Evolutionary conservation across 2,888 invertebrate species (phyloP).

Genomic region (Venustoraphidia nigricollis): DNA sequence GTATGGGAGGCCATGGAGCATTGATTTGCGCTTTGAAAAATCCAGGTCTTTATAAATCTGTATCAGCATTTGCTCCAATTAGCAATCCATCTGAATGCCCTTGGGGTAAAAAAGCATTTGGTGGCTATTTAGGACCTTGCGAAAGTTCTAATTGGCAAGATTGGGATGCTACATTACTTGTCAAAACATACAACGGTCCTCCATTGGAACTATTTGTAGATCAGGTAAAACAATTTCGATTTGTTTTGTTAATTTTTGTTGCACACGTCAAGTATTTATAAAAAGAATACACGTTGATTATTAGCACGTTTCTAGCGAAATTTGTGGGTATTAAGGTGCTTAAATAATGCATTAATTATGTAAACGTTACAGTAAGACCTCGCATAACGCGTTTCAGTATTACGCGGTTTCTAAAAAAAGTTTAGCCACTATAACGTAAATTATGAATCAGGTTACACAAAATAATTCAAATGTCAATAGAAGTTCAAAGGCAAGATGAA

Average conservation of each 20-base stretch:
- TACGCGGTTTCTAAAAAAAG: too few relatives aligned
- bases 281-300: neutral
- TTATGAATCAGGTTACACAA: too few relatives aligned
- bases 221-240: conserved; percentile 41
- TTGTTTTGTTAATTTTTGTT: neutral
- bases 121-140: conserved; percentile 59
- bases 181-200: conserved; percentile 68
- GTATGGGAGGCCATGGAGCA: conserved; percentile 99
- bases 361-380: too few relatives aligned
- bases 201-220: conserved; percentile 75
- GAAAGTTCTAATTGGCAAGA: conserved; percentile 49
- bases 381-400: too few relatives aligned
- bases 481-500: too few relatives aligned
- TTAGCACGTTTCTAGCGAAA: too few relatives aligned
- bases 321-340: too few relatives aligned
- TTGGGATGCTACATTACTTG: conserved; percentile 81
- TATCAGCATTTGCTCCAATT: conserved; percentile 93
- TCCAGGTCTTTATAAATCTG: conserved; percentile 72
- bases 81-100: conserved; percentile 70
- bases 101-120: conserved; percentile 81
- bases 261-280: neutral
- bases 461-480: too few relatives aligned
- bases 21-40: conserved; percentile 79
- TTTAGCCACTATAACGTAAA: too few relatives aligned
- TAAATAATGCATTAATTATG: too few relatives aligned